Base-by-base conservation (phyloP, 2,888 invertebrate genomes). In the Rapana venosa region DNA sequence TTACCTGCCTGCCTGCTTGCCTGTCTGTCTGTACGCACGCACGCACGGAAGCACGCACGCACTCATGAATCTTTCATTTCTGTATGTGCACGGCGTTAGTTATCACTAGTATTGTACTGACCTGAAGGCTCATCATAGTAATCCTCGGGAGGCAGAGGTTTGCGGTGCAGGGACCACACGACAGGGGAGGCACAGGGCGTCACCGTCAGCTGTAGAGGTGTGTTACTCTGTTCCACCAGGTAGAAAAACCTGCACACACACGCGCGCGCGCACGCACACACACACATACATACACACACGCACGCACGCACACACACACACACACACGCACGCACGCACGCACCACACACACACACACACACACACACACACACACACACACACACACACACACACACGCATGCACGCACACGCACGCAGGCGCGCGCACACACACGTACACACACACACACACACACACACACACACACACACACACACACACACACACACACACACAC, bases 101-200 rank as follows among this genome's bases (percentile, higher is more conserved):
- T 47, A 47, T 8, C 47, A 66, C 11, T 11, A 61, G 61, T 61
- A 15, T 17, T 35, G 15, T 20, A 77, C 85, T 79, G n/a, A 90
- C 90, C 88, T 90, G 36, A 35, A 15, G 74, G 74, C 30, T 77
- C 58, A 30, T 90, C 87, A n/a, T 81, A 83, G 32, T 77, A 74
- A 79, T 90, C 88, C 5, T 87, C 79, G 17, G 84, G 70, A 17
- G 89, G 85, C 22, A 58, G 74, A 20, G 87, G 77, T n/a, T 84
- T 84, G 32, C 88, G 79, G 32, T 88, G 94, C 13, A 96, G 94
- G 74, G 92, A 94, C 96, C 96, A 96, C 30, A 94, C 92, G 15
- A 96, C 93, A 32, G 95, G 93, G 5, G 96, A 96, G 6, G 96
- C 96, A 92, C 96, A 96, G 1, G 96, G 96, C 1, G 95, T 96